Conservation (phyloP, 2,888 invertebrate species). For the Allygus modestus region DNA sequence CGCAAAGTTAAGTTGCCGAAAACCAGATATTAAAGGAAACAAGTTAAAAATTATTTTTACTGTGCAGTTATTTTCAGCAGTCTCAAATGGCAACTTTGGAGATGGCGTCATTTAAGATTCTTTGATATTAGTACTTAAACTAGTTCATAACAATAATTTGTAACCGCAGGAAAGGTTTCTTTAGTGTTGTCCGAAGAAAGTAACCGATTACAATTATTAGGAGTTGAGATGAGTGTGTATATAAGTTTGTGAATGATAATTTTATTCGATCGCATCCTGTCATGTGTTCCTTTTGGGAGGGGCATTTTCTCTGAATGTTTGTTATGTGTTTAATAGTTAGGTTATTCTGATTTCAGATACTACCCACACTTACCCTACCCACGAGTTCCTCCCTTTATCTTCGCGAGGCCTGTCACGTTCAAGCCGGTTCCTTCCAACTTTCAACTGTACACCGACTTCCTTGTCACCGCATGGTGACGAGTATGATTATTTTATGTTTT, state of each 20-base stretch:
- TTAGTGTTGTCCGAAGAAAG: background rate
- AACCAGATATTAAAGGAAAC: too few relatives aligned
- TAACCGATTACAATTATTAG: background rate
- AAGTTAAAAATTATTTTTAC: too few relatives aligned
- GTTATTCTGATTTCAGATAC: slow-evolving; percentile 45
- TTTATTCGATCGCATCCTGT: background rate
- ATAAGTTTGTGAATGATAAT: slow-evolving; percentile 3
- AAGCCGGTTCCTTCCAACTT: slow-evolving; percentile 19
- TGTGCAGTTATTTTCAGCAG: too few relatives aligned
- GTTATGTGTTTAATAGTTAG: slow-evolving; percentile 14
- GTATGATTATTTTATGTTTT: background rate
- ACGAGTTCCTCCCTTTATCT: slow-evolving; percentile 22
- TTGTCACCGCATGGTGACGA: slow-evolving; percentile 32
- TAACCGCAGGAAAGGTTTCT: background rate
- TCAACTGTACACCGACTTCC: slow-evolving; percentile 3
- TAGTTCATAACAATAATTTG: background rate
- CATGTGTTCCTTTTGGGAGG: slow-evolving; percentile 9
- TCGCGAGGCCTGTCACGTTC: slow-evolving; percentile 8
- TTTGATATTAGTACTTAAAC: background rate
- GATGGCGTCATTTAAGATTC: too few relatives aligned
- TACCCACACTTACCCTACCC: slow-evolving; percentile 37
- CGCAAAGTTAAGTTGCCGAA: too few relatives aligned
- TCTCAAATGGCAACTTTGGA: too few relatives aligned
- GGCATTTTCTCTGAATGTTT: background rate
- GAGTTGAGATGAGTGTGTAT: background rate